Conservation (phyloP, 2,113 vertebrate genomes). For the Oreochromis niloticus region DNA sequence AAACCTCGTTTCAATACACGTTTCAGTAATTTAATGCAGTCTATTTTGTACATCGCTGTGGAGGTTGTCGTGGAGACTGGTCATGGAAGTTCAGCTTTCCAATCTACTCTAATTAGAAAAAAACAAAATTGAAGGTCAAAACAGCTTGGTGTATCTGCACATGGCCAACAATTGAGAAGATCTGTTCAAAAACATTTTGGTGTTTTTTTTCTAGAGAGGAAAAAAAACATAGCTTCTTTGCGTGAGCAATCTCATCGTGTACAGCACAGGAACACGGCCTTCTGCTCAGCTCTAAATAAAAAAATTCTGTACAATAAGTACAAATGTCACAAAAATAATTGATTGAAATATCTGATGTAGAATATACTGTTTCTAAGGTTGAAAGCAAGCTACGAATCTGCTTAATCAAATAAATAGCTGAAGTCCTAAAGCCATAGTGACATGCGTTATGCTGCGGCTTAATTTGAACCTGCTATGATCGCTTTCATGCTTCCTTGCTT, state of each 20-base stretch:
- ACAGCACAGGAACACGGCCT: neutral
- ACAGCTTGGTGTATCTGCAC: neutral
- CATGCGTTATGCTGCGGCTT: neutral
- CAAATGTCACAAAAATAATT: neutral
- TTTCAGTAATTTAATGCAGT: neutral
- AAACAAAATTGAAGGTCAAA: neutral
- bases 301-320: neutral
- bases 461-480: neutral
- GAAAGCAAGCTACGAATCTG: neutral
- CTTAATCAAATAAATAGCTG: neutral
- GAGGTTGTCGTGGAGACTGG: constrained; percentile 10
- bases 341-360: neutral
- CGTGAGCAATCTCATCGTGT: neutral
- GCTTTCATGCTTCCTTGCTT: neutral
- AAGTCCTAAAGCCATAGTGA: neutral
- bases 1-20: neutral
- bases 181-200: neutral
- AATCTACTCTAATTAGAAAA: neutral
- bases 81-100: neutral
- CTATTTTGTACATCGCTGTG: neutral
- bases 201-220: neutral
- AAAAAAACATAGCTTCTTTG: neutral
- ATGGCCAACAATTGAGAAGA: neutral
- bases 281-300: neutral
- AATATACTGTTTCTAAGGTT: neutral